phyloP scores from a whole-genome alignment of 2,888 invertebrate genomes.

The Apoderus coryli region DNA sequence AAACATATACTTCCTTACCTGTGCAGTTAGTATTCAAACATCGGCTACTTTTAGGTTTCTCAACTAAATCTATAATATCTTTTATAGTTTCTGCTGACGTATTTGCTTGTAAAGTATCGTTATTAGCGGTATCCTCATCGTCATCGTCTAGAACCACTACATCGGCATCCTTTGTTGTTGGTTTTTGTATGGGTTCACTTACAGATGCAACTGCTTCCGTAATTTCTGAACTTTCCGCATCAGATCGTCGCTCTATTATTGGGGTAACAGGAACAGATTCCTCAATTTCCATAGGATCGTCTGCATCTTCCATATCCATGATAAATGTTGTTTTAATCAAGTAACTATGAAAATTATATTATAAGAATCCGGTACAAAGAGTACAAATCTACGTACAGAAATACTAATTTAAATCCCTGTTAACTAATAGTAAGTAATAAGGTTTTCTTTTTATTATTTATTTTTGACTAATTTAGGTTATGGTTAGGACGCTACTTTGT shows the following conservation, averaged over 20 bases:
- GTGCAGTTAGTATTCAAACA: conserved; percentile 44
- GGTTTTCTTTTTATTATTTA: too few species aligned
- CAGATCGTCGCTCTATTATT: conserved; percentile 24
- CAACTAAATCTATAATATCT: conserved; percentile 28
- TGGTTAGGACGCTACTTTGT: too few species aligned
- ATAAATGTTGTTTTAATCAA: too few species aligned
- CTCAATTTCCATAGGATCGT: conserved; percentile 28
- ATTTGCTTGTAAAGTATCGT: neutral
- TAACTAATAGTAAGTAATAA: too few species aligned
- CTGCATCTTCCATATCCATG: conserved; percentile 21
- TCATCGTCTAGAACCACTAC: conserved; percentile 25
- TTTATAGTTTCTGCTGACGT: conserved; percentile 5
- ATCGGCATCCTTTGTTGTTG: conserved; percentile 10
- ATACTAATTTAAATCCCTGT: too few species aligned
- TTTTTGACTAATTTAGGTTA: too few species aligned
- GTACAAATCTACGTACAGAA: too few species aligned
- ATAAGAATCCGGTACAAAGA: too few species aligned
- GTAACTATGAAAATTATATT: too few species aligned
- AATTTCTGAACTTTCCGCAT: conserved; percentile 11
- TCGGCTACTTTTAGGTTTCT: conserved; percentile 24
- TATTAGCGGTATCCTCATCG: conserved; percentile 17
- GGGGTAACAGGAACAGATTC: conserved; percentile 24
- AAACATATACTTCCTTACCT: too few species aligned
- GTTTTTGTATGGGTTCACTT: conserved; percentile 2
- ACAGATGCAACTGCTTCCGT: conserved; percentile 3